Conservation (phyloP, 2,888 invertebrate species). For the Germaria angustata region DNA sequence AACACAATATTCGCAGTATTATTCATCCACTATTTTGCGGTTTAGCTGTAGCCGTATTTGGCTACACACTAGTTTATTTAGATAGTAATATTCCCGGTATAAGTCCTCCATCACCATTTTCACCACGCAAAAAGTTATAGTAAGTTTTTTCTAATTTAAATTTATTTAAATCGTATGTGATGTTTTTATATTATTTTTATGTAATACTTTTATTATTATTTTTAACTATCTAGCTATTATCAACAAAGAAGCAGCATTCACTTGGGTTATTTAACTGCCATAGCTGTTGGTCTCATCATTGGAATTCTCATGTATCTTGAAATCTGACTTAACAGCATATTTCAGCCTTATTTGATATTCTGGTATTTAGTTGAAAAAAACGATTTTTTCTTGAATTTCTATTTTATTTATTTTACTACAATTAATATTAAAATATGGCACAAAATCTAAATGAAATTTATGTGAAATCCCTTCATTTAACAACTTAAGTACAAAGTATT, state of each 20-base stretch:
- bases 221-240: conserved; percentile 69
- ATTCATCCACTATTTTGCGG: conserved; percentile 79
- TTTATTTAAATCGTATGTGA: too few relatives aligned
- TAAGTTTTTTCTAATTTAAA: conserved; percentile 67
- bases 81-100: conserved; percentile 83
- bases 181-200: neutral
- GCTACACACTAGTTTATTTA: conserved; percentile 83
- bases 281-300: conserved; percentile 81
- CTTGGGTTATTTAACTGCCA: conserved; percentile 81
- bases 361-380: neutral
- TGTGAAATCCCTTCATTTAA: conserved; percentile 37
- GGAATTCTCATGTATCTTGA: conserved; percentile 78
- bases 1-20: conserved; percentile 70
- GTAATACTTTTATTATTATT: neutral
- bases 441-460: conserved; percentile 27
- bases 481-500: conserved; percentile 64
- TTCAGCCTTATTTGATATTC: neutral
- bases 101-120: conserved; percentile 83
- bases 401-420: neutral
- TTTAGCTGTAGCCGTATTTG: conserved; percentile 81
- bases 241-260: conserved; percentile 78
- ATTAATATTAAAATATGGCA: neutral
- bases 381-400: neutral
- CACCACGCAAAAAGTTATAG: conserved; percentile 81
- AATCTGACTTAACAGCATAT: conserved; percentile 51